A percentile compares a stretch with the other conserved stretches of the same genome.
These are phyloP conservation scores for Carcharodon carcharias DNA, from an alignment of 2,797 vertebrate species.

Conservation along the genomic window DNA sequence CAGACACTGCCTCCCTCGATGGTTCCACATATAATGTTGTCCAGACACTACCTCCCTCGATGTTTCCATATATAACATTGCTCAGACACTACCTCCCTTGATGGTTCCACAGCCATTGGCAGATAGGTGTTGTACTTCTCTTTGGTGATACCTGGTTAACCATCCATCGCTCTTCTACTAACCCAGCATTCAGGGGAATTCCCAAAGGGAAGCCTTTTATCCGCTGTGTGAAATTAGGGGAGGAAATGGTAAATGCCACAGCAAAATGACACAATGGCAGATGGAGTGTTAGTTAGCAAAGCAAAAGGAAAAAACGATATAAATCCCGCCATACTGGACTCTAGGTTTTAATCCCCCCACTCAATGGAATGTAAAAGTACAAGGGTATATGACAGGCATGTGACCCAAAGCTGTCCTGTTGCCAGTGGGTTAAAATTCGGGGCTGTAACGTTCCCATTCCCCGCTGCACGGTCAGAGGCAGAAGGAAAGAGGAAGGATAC, in stretches of 20 bases:
- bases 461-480: background rate
- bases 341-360: too few species aligned
- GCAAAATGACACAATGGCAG: background rate
- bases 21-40: background rate
- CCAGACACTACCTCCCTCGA: background rate
- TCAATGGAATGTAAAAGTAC: background rate
- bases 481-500: background rate
- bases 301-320: background rate
- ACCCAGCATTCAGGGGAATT: too few species aligned
- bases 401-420: background rate
- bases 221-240: too few species aligned
- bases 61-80: background rate
- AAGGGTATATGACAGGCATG: background rate
- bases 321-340: too few species aligned
- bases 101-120: background rate
- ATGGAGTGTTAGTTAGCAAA: background rate
- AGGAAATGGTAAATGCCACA: background rate
- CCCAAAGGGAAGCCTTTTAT: too few species aligned
- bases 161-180: background rate
- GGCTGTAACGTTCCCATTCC: background rate
- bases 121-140: background rate
- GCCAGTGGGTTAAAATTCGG: too few species aligned
- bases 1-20: background rate
- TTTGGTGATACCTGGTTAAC: background rate
- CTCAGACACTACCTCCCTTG: background rate